These are phyloP conservation scores for Conomelus anceps DNA, from an alignment of 2,888 invertebrate species.

Conservation along the genomic window DNA sequence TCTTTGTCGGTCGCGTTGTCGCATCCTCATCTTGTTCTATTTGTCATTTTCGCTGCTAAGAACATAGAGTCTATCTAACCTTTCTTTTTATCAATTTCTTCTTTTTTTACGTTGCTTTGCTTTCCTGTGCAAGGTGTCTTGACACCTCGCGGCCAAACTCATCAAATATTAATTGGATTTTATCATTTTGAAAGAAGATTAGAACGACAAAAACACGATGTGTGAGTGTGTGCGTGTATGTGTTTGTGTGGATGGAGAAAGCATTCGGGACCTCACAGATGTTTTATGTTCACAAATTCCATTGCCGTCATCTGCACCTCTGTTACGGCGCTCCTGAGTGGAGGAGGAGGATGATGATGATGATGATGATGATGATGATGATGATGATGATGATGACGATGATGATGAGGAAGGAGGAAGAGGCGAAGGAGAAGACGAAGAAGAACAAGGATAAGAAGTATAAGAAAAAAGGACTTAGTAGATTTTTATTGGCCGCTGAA, in stretches of 20 bases:
- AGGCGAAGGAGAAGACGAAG: neutral
- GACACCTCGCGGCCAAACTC: neutral
- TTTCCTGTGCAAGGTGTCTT: neutral
- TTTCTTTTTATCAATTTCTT: neutral
- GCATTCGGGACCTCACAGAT: neutral
- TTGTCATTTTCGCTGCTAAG: neutral
- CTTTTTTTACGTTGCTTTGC: neutral
- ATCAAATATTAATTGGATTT: neutral
- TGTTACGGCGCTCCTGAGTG: neutral
- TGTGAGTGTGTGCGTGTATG: neutral
- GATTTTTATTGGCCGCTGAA: neutral
- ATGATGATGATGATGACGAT: neutral
- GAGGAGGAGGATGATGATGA: neutral
- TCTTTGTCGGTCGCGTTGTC: neutral
- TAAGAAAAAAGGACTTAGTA: too few species aligned
- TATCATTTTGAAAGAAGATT: neutral
- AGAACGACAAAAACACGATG: neutral
- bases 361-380: neutral
- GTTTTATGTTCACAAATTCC: neutral
- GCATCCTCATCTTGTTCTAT: neutral
- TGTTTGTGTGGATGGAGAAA: neutral
- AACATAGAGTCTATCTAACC: neutral
- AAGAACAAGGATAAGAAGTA: neutral
- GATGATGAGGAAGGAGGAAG: neutral
- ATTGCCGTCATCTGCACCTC: neutral